Evolutionary conservation across 2,888 invertebrate species (phyloP).

Genomic region (Lydus trimaculatus): DNA sequence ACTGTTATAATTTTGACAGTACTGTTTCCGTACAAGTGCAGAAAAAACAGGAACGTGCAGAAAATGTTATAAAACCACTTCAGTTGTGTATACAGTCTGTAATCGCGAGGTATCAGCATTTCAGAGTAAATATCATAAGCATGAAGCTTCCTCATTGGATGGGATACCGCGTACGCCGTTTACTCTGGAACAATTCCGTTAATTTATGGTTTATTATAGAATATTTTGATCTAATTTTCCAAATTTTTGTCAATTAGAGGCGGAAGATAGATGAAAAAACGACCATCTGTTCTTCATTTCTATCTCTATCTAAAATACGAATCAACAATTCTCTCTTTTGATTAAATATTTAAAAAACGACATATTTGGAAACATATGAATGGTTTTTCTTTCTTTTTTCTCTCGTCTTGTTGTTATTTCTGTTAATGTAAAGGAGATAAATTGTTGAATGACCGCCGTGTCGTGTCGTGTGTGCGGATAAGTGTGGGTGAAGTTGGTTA

Average conservation of each 20-base stretch:
- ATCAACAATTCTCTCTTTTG: neutral
- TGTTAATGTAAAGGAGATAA: constrained; percentile 1
- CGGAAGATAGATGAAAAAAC: neutral
- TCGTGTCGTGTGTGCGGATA: neutral
- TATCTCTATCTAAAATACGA: no score
- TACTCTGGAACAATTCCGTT: no score
- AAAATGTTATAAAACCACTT: no score
- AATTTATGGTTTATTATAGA: no score
- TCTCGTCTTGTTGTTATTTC: neutral
- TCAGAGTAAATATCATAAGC: no score
- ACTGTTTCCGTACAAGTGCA: no score
- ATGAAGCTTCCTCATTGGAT: no score
- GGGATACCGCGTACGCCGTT: no score
- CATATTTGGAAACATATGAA: constrained; percentile 1
- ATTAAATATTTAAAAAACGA: neutral
- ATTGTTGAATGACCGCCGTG: constrained; percentile 4
- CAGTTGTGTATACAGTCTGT: no score
- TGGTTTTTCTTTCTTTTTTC: neutral
- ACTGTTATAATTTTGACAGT: no score
- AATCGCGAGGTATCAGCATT: no score
- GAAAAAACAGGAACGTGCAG: no score
- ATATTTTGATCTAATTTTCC: neutral
- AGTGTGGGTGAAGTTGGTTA: constrained; percentile 7
- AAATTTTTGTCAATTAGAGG: neutral
- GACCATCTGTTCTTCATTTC: neutral